These are phyloP conservation scores for Ictinia mississippiensis DNA, from an alignment of 2,797 vertebrate species.

Conservation along the genomic window DNA sequence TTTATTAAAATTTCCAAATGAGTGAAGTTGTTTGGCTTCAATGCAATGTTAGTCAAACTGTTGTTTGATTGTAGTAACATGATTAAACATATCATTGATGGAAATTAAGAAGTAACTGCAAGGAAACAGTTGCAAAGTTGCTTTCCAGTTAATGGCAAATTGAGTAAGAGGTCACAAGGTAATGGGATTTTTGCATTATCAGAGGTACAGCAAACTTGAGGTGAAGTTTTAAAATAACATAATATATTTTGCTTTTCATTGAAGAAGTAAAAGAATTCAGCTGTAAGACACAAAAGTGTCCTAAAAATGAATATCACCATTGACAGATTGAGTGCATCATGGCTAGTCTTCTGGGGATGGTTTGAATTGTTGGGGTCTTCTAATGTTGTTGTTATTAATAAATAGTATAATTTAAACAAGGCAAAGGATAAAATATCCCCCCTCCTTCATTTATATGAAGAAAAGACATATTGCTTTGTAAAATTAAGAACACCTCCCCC, in stretches of 20 bases:
- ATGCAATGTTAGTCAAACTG: background rate
- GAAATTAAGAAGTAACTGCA: background rate
- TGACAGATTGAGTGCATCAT: background rate
- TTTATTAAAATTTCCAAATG: background rate
- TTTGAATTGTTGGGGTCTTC: background rate
- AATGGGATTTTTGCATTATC: background rate
- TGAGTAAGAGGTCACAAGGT: background rate
- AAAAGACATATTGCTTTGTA: background rate
- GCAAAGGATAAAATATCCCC: background rate
- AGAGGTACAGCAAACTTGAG: background rate
- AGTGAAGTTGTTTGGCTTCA: background rate
- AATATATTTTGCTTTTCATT: background rate
- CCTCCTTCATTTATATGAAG: background rate
- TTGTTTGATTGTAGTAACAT: background rate
- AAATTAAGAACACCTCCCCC: background rate
- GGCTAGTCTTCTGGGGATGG: background rate
- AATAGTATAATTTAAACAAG: background rate
- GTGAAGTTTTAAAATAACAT: background rate
- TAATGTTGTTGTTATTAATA: background rate
- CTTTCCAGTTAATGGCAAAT: conserved; percentile 7
- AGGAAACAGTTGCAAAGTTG: background rate
- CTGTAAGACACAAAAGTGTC: background rate
- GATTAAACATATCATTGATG: background rate
- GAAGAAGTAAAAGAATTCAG: background rate
- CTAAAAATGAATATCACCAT: background rate